Evolutionary conservation across 30 jellyfish, hydroid and myxozoan genomes (phyloP), one percentile per base, ranked within the genome.

Genomic region (Aurelia aurita): DNA sequence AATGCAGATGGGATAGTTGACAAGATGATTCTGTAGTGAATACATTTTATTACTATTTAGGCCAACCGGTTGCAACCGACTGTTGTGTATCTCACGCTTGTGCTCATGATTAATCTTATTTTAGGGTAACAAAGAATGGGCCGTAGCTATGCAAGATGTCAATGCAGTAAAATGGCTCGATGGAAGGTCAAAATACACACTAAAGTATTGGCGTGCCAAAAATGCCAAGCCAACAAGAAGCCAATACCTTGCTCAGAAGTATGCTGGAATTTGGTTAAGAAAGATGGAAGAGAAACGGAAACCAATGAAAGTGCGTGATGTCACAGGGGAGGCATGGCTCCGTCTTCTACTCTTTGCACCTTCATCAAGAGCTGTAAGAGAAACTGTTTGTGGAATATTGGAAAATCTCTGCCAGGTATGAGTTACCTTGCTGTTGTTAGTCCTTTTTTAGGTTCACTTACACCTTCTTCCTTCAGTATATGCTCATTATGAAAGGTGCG

Each of bases 331-430:
- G 53, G 66, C 86, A 23, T 93, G 98, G 98, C 77, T 93, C 29
- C 85, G 90, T n/a, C 59, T 77, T 73, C 85, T 93, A 44, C 62
- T 93, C 71, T 93, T 93, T 67, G 75, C 97, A 2, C 97, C 97
- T 1, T 74, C 96, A 15, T 93, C 98, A 5, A 75, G 95, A 49
- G 97, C 95, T 18, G 75, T 84, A n/a, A 83, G 98, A 69, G 87
- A 84, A 54, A 74, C 94, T 44, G 93, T 93, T 21, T 93, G 98
- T 83, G 87, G 88, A 19, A 65, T 93, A 5, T 34, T 93, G 26
- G 97, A 93, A 47, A 69, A 67, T 31, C 77, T 93, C 5, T 81
- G 97, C 82, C 59, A 87, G 90, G 98, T 93, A 71, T 19, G 77
- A 2, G 19, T 2, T 65, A 28, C 22, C 43, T n/a, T 5, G 39